Base-by-base conservation (phyloP, 2,888 invertebrate genomes). In the Agrotis ipsilon region DNA sequence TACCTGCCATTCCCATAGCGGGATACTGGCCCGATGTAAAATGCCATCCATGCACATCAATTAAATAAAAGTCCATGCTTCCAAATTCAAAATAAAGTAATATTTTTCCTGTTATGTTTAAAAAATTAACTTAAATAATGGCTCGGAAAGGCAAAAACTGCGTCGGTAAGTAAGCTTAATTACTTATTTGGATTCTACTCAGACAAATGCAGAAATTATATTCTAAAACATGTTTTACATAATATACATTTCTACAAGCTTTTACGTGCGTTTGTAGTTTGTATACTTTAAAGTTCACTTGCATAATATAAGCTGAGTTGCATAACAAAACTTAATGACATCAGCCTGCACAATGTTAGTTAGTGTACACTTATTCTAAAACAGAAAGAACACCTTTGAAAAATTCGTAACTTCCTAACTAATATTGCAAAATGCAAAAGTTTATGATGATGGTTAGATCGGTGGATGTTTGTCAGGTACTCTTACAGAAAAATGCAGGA, bases 141-240 rank as follows among this genome's bases (percentile, higher is more conserved):
- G 7, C 18, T 16, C 14, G 21, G 27, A 49, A 55, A 46, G 7
- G n/a, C 45, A 24, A n/a, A 49, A 57, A 45, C 16, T 55, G 45
- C 55, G 48, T 21, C 32, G 19, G n/a, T 57, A 18, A 48, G 24
- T 54, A 18, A 64, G 18, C 45, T 39, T 51, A 63, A 58, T 58
- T 51, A 72, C 45, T 27, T 58, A 43, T 72, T 72, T 51, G 14
- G 18, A 55, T 39, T 72, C 24, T 51, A 14, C 49, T 18, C 57
- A 51, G n/a, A 39, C 32, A 51, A 51, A 49, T 57, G 57, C 14
- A 46, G 45, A 63, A 51, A 49, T 32, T 51, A 63, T 45, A 13
- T 49, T 11, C 16, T 57, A 4, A 14, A 19, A 63, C 14, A 9
- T 18, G 72, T 63, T 57, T 63, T 63, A 62, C 18, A 11, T 16